Evolutionary conservation across 1,140 invertebrate species (phyloP).

Genomic region (Ips typographus): DNA sequence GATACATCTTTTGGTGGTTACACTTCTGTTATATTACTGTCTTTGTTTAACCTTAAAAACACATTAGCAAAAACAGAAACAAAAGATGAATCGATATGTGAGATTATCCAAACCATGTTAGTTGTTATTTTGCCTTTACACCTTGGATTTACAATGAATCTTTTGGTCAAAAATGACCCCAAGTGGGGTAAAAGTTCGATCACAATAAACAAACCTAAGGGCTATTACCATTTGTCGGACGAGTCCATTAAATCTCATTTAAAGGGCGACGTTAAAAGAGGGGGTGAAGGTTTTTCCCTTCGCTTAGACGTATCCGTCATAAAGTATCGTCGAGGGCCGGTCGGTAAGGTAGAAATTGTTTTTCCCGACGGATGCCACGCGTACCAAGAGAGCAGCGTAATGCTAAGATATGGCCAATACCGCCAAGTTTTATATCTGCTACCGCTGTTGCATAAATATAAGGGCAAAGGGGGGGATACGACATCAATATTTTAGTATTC

Average conservation of each 20-base stretch:
- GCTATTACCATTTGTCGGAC: constrained; percentile 26
- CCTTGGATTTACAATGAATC: too few species aligned
- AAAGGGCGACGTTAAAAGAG: constrained; percentile 10
- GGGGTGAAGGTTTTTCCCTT: background rate
- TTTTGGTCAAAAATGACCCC: too few species aligned
- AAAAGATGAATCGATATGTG: too few species aligned
- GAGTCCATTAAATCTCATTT: constrained; percentile 32
- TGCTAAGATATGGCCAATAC: constrained; percentile 54
- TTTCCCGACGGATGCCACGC: constrained; percentile 49
- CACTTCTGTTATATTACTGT: too few species aligned
- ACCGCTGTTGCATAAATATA: constrained; percentile 55
- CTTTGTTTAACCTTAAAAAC: too few species aligned
- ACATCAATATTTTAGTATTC: too few species aligned
- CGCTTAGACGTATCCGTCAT: constrained; percentile 33
- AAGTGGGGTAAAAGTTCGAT: constrained; percentile 3
- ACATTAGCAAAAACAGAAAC: too few species aligned
- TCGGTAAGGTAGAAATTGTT: constrained; percentile 49
- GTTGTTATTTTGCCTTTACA: too few species aligned
- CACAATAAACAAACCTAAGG: constrained; percentile 23
- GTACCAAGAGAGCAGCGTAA: constrained; percentile 47
- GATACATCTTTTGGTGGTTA: too few species aligned
- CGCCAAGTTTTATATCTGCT: constrained; percentile 53
- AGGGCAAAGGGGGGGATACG: constrained; percentile 25
- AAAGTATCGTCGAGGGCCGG: constrained; percentile 28
- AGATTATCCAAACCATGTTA: too few species aligned